phyloP scores from a whole-genome alignment of 2,113 vertebrate species.

The Tyrannus savana region DNA sequence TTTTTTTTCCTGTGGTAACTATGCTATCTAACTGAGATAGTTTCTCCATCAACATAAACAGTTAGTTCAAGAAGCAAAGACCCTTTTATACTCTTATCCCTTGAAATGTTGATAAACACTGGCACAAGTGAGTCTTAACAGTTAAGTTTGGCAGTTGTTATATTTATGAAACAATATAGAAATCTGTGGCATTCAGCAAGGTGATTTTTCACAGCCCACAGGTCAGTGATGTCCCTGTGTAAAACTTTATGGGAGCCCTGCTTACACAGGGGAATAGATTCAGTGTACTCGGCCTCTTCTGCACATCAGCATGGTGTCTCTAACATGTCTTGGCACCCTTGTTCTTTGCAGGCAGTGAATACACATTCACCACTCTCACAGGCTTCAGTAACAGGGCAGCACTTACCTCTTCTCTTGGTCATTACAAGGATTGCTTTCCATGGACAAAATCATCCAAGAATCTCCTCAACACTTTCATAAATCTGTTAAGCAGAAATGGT shows the following conservation, averaged over 20 bases:
- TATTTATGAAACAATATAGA: background rate
- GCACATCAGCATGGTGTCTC: background rate
- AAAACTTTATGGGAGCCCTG: background rate
- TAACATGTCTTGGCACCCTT: background rate
- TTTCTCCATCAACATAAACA: background rate
- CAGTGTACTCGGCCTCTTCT: background rate
- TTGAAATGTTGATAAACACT: background rate
- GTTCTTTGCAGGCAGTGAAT: background rate
- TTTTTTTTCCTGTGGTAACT: background rate
- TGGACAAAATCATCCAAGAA: background rate
- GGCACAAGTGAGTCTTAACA: rapidly evolving
- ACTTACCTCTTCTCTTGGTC: background rate
- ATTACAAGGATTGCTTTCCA: background rate
- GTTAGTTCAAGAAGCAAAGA: background rate
- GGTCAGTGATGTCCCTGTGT: background rate
- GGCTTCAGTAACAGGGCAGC: background rate
- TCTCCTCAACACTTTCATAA: background rate
- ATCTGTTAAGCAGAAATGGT: background rate
- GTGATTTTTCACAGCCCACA: background rate
- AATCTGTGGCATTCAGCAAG: background rate
- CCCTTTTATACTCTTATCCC: background rate
- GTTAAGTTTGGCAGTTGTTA: background rate
- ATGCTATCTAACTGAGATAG: background rate
- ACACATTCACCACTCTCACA: background rate
- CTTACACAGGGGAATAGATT: background rate